Conservation (phyloP, 2,888 invertebrate genomes). For the Philereme transversata region DNA sequence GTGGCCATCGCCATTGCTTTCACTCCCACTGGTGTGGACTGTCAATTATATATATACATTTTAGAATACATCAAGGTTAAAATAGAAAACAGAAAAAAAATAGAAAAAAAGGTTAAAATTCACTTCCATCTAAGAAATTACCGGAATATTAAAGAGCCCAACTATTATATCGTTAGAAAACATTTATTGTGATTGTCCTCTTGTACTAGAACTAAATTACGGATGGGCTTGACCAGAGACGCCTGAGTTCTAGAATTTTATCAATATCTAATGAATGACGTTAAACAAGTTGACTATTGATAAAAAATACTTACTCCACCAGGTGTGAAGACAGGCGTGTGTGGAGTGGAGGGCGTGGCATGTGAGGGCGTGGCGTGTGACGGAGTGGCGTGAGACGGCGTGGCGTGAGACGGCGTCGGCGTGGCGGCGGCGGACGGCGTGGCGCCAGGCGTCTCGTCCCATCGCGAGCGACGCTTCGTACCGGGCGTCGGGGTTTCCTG, state of each 20-base stretch:
- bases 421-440: slow-evolving; percentile 88
- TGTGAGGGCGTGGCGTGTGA: slow-evolving; percentile 89
- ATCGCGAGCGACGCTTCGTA: slow-evolving; percentile 97
- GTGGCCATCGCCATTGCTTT: slow-evolving; percentile 99
- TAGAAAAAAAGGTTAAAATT: too few species aligned
- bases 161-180: too few species aligned
- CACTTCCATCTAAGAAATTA: too few species aligned
- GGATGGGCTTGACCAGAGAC: too few species aligned
- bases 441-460: slow-evolving; percentile 98
- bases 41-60: slow-evolving; percentile 22
- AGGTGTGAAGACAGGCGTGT: slow-evolving; percentile 90
- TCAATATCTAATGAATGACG: background rate
- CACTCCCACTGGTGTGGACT: slow-evolving; percentile 92
- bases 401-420: slow-evolving; percentile 88
- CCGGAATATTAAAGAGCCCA: too few species aligned
- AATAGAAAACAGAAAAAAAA: too few species aligned
- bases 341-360: slow-evolving; percentile 84
- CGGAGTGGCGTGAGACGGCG: slow-evolving; percentile 89
- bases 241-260: too few species aligned
- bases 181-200: too few species aligned
- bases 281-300: background rate
- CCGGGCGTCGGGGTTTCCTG: slow-evolving; percentile 98
- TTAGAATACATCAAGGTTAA: background rate
- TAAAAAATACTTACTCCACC: slow-evolving; percentile 84
- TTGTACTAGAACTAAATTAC: too few species aligned